Evolutionary conservation across 2,797 vertebrate species (phyloP).

Genomic region (Dipus sagitta): DNA sequence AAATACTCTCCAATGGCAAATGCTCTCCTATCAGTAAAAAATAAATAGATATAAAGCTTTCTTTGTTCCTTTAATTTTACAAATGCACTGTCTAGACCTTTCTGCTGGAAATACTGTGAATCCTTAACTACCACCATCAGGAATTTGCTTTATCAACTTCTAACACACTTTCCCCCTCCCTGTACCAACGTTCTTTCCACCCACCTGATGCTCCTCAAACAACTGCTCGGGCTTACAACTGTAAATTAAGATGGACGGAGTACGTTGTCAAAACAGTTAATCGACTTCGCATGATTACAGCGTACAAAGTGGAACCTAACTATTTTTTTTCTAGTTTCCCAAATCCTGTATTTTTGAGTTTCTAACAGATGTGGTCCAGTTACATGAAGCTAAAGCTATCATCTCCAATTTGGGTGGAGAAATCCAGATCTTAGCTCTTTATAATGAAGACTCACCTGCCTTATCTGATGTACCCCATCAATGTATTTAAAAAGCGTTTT

Average conservation of each 20-base stretch:
- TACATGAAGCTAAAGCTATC: background rate
- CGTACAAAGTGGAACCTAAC: background rate
- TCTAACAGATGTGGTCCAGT: background rate
- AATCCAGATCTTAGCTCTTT: conserved; percentile 31
- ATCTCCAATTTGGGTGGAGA: conserved; percentile 26
- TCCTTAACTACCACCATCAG: background rate
- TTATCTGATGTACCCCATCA: background rate
- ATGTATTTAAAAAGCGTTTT: background rate
- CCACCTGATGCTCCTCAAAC: background rate
- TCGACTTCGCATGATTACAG: background rate
- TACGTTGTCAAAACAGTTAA: background rate
- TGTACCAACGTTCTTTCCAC: background rate
- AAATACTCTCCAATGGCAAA: background rate
- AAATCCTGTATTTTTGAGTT: conserved; percentile 36
- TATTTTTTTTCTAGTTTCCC: conserved; percentile 8
- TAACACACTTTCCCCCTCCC: background rate
- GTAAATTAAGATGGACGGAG: background rate
- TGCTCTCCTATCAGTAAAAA: conserved; percentile 32
- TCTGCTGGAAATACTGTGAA: conserved; percentile 17
- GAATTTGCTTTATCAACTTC: conserved; percentile 11
- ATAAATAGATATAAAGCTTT: background rate
- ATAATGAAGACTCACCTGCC: background rate
- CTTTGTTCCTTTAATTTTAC: conserved; percentile 28
- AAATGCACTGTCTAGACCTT: conserved; percentile 19
- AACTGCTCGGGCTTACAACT: background rate